Evolutionary conservation across 2,888 invertebrate genomes (phyloP).

Genomic region (Asteroscopus sphinx): DNA sequence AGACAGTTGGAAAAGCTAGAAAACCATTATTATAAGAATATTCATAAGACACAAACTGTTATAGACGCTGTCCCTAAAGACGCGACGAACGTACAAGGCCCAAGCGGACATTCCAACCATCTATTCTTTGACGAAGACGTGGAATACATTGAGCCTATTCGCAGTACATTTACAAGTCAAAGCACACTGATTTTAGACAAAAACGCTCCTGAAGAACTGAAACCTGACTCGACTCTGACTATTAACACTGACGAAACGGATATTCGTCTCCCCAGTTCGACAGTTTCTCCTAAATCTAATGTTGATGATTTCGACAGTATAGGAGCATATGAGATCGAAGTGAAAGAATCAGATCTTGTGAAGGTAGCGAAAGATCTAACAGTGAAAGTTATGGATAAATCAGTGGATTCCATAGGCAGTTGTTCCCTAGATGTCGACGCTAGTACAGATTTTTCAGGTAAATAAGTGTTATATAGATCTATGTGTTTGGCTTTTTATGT

Average conservation of each 20-base stretch:
- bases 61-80: conserved; percentile 85
- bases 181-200: conserved; percentile 86
- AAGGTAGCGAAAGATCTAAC: conserved; percentile 80
- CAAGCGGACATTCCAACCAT: conserved; percentile 81
- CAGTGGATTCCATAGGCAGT: conserved; percentile 95
- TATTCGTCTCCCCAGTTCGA: conserved; percentile 83
- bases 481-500: conserved; percentile 62
- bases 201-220: conserved; percentile 68
- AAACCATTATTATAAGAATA: conserved; percentile 84
- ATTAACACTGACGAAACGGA: conserved; percentile 86
- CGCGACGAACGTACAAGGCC: conserved; percentile 81
- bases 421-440: conserved; percentile 96
- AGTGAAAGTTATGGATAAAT: conserved; percentile 92
- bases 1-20: conserved; percentile 86
- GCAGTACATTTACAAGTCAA: conserved; percentile 86
- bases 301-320: conserved; percentile 82
- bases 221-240: conserved; percentile 80
- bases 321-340: conserved; percentile 85
- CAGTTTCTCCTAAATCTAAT: conserved; percentile 81
- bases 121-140: conserved; percentile 84
- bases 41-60: conserved; percentile 79
- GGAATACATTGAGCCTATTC: conserved; percentile 87
- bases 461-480: conserved; percentile 70
- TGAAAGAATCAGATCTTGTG: conserved; percentile 82
- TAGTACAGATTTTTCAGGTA: conserved; percentile 93